Percentiles rank a stretch among this genome's conserved stretches.
These are phyloP conservation scores for Drosophila percnosoma DNA, from an alignment of 2,888 invertebrate species.

Conservation along the genomic window DNA sequence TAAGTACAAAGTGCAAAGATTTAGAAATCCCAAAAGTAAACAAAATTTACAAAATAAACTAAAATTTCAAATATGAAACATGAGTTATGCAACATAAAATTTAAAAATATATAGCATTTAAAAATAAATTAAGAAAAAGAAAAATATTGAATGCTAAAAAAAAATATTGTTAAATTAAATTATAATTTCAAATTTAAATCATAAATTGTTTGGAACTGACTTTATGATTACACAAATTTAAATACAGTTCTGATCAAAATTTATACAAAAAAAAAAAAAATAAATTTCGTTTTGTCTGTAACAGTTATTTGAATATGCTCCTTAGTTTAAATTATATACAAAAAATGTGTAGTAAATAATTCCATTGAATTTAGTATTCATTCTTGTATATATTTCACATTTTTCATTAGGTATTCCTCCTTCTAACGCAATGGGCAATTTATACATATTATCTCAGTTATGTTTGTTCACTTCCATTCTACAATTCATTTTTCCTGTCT, in stretches of 20 bases:
- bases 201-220: not conserved
- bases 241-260: not conserved
- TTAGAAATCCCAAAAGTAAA: not conserved
- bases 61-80: not conserved
- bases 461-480: slow-evolving; percentile 37
- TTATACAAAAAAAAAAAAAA: not conserved
- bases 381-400: slow-evolving; percentile 6
- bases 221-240: too few relatives aligned
- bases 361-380: slow-evolving; percentile 14
- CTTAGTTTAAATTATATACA: not conserved
- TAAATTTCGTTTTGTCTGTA: not conserved
- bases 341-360: slow-evolving; percentile 8
- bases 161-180: not conserved
- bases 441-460: slow-evolving; percentile 9
- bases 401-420: not conserved
- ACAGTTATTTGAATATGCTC: not conserved
- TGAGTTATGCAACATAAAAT: not conserved
- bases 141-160: not conserved
- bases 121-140: not conserved
- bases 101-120: too few relatives aligned
- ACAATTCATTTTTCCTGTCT: slow-evolving; percentile 11
- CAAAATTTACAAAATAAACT: not conserved
- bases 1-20: not conserved
- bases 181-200: not conserved
- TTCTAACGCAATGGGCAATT: not conserved